Evolutionary conservation across 2,113 vertebrate species (phyloP).

Genomic region (Gymnobelideus leadbeateri): DNA sequence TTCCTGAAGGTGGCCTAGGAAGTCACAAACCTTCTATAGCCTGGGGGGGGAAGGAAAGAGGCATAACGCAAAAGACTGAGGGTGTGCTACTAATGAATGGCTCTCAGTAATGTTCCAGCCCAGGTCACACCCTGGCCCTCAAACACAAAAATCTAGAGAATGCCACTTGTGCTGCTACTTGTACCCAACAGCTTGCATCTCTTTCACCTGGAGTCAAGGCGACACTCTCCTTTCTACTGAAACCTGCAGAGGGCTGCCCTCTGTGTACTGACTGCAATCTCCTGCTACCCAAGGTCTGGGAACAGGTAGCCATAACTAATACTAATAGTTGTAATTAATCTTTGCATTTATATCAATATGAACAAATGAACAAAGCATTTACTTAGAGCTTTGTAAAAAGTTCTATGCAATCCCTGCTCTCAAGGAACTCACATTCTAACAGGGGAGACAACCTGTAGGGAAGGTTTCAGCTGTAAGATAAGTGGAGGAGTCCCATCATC

Average conservation of each 20-base stretch:
- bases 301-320: fast-evolving
- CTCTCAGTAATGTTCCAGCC: neutral
- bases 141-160: neutral
- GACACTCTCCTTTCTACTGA: neutral
- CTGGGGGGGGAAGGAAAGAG: neutral
- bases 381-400: neutral
- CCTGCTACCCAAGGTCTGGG: neutral
- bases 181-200: neutral
- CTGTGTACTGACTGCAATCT: neutral
- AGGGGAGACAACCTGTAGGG: neutral
- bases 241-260: neutral
- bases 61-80: neutral
- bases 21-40: neutral
- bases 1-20: neutral
- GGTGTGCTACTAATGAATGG: neutral
- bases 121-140: neutral
- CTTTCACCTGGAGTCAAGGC: neutral
- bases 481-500: neutral
- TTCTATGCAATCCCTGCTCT: neutral
- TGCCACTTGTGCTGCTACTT: neutral
- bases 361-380: neutral
- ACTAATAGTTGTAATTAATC: neutral
- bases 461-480: neutral
- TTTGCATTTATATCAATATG: neutral
- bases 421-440: neutral